phyloP scores from a whole-genome alignment of 2,888 invertebrate genomes.

The Oscheius sp. region DNA sequence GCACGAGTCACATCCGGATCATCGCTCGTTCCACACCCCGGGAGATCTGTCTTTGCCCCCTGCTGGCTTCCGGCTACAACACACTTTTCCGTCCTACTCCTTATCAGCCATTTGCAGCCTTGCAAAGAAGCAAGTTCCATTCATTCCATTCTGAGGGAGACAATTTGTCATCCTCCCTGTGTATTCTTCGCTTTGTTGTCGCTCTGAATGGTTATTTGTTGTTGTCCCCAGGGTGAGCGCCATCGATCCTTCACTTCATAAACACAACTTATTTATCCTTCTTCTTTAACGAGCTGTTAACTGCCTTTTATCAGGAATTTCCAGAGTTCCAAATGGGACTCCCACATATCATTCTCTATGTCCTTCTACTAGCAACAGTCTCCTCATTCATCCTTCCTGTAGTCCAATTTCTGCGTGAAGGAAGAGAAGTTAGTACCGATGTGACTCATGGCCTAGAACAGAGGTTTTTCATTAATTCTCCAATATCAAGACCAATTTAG shows the following conservation, averaged over 20 bases:
- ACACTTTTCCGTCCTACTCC: background rate
- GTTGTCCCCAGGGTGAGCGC: conserved; percentile 4
- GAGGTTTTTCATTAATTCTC: background rate
- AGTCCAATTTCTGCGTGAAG: conserved; percentile 13
- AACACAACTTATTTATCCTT: background rate
- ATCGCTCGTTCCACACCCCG: background rate
- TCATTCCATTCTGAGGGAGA: too few species aligned
- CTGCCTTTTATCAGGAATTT: too few species aligned
- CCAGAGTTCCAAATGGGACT: background rate
- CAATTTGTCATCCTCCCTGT: too few species aligned
- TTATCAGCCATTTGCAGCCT: background rate
- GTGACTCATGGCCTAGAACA: conserved; percentile 18
- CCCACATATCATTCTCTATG: conserved; percentile 2
- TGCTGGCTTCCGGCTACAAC: background rate
- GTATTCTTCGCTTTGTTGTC: background rate
- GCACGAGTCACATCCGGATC: background rate
- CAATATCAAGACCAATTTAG: background rate
- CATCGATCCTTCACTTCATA: background rate
- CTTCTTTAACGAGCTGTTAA: too few species aligned
- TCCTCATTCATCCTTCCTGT: conserved; percentile 7
- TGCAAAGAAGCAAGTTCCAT: too few species aligned
- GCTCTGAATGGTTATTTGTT: conserved; percentile 18
- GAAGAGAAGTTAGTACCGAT: conserved; percentile 11
- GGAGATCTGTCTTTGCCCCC: background rate
- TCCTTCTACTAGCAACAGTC: background rate